Evolutionary conservation across 1,140 invertebrate genomes (phyloP).

Genomic region (Papilio aristodemus): DNA sequence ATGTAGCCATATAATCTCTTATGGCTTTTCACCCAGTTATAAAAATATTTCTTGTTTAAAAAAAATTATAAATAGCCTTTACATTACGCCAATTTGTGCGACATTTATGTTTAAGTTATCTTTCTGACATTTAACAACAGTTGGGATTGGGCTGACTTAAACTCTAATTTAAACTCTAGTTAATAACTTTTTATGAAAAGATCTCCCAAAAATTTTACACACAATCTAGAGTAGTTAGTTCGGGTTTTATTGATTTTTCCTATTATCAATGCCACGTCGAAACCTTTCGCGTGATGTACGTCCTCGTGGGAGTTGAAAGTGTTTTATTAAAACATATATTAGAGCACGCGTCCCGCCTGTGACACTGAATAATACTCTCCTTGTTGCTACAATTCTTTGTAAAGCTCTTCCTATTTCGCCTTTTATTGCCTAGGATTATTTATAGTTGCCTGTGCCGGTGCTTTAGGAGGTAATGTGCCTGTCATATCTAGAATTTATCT

Average conservation of each 20-base stretch:
- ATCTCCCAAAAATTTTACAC: no score
- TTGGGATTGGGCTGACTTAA: no score
- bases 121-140: no score
- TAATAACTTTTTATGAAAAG: no score
- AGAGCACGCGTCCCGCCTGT: conserved; percentile 66
- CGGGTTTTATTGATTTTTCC: conserved; percentile 51
- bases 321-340: conserved; percentile 81
- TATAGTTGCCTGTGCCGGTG: conserved; percentile 48
- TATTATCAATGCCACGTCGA: conserved; percentile 67
- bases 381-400: conserved; percentile 73
- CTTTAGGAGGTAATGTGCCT: conserved; percentile 30
- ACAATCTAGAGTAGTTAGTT: no score
- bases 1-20: no score
- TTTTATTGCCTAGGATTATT: conserved; percentile 74
- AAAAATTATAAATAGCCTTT: no score
- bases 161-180: no score
- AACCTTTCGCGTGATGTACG: conserved; percentile 63
- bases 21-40: no score
- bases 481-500: conserved; percentile 32
- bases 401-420: conserved; percentile 63
- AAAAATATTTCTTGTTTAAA: no score
- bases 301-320: conserved; percentile 68
- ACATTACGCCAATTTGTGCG: no score
- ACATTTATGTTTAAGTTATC: no score
- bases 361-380: conserved; percentile 78